phyloP scores from a whole-genome alignment of 2,888 invertebrate genomes.

The Habroteleia sp. region DNA sequence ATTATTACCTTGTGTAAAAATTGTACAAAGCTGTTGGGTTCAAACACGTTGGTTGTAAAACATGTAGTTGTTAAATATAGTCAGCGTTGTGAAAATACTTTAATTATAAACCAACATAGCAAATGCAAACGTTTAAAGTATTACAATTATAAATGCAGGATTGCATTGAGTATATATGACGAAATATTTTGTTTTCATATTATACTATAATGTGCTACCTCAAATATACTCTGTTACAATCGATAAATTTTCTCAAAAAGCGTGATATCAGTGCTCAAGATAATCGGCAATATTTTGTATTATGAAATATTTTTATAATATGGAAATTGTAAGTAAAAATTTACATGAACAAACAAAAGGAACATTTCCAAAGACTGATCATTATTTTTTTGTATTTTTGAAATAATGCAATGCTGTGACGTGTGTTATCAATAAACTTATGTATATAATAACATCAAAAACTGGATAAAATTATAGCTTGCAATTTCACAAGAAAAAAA shows the following conservation, averaged over 20 bases:
- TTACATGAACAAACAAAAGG: conserved; percentile 37
- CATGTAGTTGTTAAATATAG: not conserved
- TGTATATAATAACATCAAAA: conserved; percentile 17
- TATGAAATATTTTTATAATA: conserved; percentile 57
- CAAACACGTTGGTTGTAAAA: conserved; percentile 21
- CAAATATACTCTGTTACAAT: conserved; percentile 56
- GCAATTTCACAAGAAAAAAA: not conserved
- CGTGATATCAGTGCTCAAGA: conserved; percentile 55
- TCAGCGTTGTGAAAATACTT: not conserved
- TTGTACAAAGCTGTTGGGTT: too few relatives aligned
- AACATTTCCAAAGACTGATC: conserved; percentile 55
- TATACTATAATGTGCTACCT: conserved; percentile 47
- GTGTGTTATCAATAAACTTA: conserved; percentile 27
- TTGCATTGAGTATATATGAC: conserved; percentile 39
- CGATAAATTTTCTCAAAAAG: conserved; percentile 55
- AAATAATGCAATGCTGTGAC: conserved; percentile 51
- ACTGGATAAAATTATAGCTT: conserved; percentile 11
- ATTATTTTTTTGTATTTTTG: conserved; percentile 46
- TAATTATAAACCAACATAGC: conserved; percentile 18
- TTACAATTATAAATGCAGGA: conserved; percentile 32
- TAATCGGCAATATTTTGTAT: conserved; percentile 61
- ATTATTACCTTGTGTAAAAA: too few relatives aligned
- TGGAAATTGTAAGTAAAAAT: conserved; percentile 21
- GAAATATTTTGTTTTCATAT: conserved; percentile 33
- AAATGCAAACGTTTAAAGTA: conserved; percentile 19